Evolutionary conservation across 2,797 vertebrate species (phyloP).

Genomic region (Microctenopoma steveboyesi): DNA sequence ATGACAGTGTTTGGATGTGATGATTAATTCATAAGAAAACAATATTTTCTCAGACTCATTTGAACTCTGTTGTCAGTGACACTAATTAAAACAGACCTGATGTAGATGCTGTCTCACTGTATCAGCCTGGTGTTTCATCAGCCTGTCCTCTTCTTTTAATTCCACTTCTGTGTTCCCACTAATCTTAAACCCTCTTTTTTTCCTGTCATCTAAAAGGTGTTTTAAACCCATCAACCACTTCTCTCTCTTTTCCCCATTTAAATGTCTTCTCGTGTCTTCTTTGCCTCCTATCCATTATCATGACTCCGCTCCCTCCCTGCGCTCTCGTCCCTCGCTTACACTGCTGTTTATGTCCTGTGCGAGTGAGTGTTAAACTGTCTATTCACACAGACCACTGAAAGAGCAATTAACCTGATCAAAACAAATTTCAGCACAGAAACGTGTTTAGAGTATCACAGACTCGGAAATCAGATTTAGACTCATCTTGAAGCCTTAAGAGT

Average conservation of each 20-base stretch:
- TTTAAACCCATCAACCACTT: background rate
- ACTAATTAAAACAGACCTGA: constrained; percentile 39
- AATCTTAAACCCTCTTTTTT: background rate
- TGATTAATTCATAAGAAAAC: constrained; percentile 32
- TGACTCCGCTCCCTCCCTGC: background rate
- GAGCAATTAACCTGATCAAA: constrained; percentile 72
- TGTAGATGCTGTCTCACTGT: constrained; percentile 37
- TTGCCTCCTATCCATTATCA: background rate
- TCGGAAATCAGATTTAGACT: background rate
- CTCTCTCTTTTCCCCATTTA: background rate
- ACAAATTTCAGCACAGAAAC: constrained; percentile 34
- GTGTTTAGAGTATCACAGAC: constrained; percentile 1
- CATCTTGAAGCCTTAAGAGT: background rate
- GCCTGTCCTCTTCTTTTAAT: constrained; percentile 46
- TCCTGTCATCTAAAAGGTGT: background rate
- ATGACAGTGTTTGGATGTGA: background rate
- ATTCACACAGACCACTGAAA: constrained; percentile 49
- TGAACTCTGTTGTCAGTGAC: constrained; percentile 24
- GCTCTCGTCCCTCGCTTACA: background rate
- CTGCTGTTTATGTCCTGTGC: constrained; percentile 4
- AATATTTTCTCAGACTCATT: constrained; percentile 12
- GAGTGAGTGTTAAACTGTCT: constrained; percentile 44
- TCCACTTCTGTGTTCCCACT: constrained; percentile 18
- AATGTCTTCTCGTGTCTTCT: background rate
- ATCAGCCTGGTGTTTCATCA: constrained; percentile 49